Evolutionary conservation across 1,140 invertebrate species (phyloP).

Genomic region (Pseudachorutes palmiensis): DNA sequence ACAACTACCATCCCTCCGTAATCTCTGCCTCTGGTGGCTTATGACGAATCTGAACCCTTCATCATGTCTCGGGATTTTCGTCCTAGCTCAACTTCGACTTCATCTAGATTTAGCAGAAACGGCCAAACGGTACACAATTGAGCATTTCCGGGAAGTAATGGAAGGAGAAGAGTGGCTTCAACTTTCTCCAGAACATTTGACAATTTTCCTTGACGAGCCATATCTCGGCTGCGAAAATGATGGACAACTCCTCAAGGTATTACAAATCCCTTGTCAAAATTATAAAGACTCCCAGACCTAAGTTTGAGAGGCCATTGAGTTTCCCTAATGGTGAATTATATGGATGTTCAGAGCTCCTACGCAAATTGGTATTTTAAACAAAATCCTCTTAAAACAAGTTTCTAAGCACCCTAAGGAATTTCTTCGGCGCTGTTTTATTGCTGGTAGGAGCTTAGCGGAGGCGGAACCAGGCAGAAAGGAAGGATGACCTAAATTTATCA

Average conservation of each 20-base stretch:
- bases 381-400: too few relatives aligned
- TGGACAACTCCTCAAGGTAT: constrained; percentile 39
- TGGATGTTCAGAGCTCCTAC: too few relatives aligned
- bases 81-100: constrained; percentile 48
- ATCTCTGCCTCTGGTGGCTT: constrained; percentile 51
- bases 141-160: constrained; percentile 49
- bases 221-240: constrained; percentile 39
- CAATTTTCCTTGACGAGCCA: constrained; percentile 37
- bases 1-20: constrained; percentile 43
- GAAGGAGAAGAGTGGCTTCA: constrained; percentile 51
- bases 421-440: too few relatives aligned
- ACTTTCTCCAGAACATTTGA: constrained; percentile 47
- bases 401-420: too few relatives aligned
- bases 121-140: constrained; percentile 48
- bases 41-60: constrained; percentile 48
- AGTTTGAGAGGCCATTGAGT: too few relatives aligned
- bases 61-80: constrained; percentile 50
- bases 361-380: too few relatives aligned
- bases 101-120: constrained; percentile 47
- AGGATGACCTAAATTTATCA: too few relatives aligned
- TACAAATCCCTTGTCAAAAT: background rate
- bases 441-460: too few relatives aligned
- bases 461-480: too few relatives aligned
- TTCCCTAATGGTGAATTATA: too few relatives aligned
- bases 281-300: background rate